Evolutionary conservation across 1,140 invertebrate genomes (phyloP), one percentile per base, ranked within the genome.

Genomic region (Zaprionus kolodkinae): DNA sequence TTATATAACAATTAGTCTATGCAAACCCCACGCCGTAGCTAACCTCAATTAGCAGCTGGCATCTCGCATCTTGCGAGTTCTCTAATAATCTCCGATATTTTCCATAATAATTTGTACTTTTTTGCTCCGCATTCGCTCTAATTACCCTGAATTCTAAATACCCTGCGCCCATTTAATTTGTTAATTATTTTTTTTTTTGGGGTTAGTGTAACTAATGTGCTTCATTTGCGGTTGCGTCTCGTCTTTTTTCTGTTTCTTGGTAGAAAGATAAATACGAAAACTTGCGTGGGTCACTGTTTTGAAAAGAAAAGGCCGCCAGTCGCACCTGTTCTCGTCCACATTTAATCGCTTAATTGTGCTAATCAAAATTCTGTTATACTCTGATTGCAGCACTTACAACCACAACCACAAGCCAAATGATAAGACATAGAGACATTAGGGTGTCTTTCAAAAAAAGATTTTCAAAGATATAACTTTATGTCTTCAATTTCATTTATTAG

Each of bases 301-400:
- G 21, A 21, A 87, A 60, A 76, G 33, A 61, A 36, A 54, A 36
- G 5, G 33, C 48, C n/a, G 10, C 38, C 63, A 30, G 63, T 54
- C 38, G 67, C 71, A 70, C 59, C 76, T 72, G 70, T 21, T 72
- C 52, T 81, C 85, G 89, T 85, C 76, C 81, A 81, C 85, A 84
- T 69, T 56, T 89, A 88, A 88, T 88, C 79, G 81, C 81, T 81
- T 88, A 88, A 89, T 88, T 88, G 81, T 73, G 67, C 81, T 81
- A 89, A 88, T 88, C 84, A 87, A 87, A 87, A 78, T 88, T 86
- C 72, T 45, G 85, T 89, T 81, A 72, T 59, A 54, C 66, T 79
- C 77, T 86, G 84, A 88, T 83, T 79, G 83, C 76, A 17, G 84
- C 83, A 71, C 82, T 86, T 87, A 87, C 71, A 52, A 52, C 30